Evolutionary conservation across 2,797 vertebrate genomes (phyloP), one percentile per base, ranked within the genome.

Genomic region (Poliocrania exsul): DNA sequence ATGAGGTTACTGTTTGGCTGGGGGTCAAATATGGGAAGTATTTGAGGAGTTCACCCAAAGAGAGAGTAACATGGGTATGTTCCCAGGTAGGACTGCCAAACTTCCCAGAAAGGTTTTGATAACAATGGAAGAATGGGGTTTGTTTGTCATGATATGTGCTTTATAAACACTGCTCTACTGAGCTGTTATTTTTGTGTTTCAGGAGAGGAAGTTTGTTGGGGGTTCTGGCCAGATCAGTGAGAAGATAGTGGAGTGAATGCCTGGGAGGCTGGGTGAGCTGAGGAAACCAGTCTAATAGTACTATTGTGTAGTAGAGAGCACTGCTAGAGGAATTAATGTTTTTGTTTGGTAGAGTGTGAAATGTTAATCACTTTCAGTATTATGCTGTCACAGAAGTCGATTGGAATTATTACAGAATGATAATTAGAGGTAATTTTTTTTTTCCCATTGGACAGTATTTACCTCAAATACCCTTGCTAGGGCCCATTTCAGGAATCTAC

Each of bases 121-220:
- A 60, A 15, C 38, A 18, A 3, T 13, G 42, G 60, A 86, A 62
- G 44, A 86, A 38, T 2, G 14, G 17, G 6, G 2, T 38, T 86
- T 75, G 21, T n/a, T 38, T n/a, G 23, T 11, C 5, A 1, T 7
- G 29, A 6, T 24, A 4, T 2, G 1, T 0, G 0, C 38, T 87
- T 74, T 44, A 29, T 4, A 13, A 9, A 25, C 35, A 11, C 25
- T 2, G 2, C 40, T 49, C 29, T 86, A 42, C 47, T 29, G 44
- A 44, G 42, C 49, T 60, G n/a, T 18, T 1, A 13, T 37, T 77
- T 71, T 33, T 90, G 26, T 92, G 62, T 87, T 92, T 14, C 97
- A 99, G 99, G 99, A 99, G 94, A 98, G 99, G 88, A 99, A 99
- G 94, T 99, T 99, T 97, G 79, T 98, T 7, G 99, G 99, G 5